phyloP scores from a whole-genome alignment of 2,797 vertebrate genomes.

The Ispidina picta region DNA sequence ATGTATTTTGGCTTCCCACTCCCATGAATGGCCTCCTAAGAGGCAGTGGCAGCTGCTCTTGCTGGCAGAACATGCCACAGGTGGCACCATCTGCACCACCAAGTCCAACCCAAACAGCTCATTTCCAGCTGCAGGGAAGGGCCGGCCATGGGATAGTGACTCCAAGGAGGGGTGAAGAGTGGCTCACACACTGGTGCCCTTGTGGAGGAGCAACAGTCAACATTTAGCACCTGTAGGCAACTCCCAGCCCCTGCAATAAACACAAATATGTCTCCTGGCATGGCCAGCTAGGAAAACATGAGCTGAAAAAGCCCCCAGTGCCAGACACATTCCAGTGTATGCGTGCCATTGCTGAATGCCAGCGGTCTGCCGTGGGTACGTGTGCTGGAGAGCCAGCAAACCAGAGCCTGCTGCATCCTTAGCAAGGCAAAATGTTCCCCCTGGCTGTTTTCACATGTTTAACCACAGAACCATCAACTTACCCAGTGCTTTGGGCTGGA shows the following conservation, averaged over 20 bases:
- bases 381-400: not conserved
- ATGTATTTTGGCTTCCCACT: not conserved
- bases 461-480: not conserved
- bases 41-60: not conserved
- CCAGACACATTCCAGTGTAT: not conserved
- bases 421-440: not conserved
- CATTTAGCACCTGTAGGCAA: slow-evolving; percentile 37
- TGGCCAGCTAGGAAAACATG: slow-evolving; percentile 14
- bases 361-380: not conserved
- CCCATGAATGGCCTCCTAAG: not conserved
- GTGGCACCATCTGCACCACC: slow-evolving; percentile 41
- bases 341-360: not conserved
- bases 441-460: not conserved
- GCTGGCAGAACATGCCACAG: not conserved
- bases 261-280: slow-evolving; percentile 63
- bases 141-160: not conserved
- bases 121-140: slow-evolving; percentile 24
- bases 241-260: slow-evolving; percentile 48
- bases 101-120: slow-evolving; percentile 24
- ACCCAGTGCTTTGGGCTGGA: not conserved
- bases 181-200: slow-evolving; percentile 26
- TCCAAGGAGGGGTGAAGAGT: not conserved
- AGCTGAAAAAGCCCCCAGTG: slow-evolving; percentile 23
- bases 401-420: not conserved
- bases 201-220: slow-evolving; percentile 41